Base-by-base conservation (phyloP, 1,140 invertebrate species). In the Halesus radiatus region DNA sequence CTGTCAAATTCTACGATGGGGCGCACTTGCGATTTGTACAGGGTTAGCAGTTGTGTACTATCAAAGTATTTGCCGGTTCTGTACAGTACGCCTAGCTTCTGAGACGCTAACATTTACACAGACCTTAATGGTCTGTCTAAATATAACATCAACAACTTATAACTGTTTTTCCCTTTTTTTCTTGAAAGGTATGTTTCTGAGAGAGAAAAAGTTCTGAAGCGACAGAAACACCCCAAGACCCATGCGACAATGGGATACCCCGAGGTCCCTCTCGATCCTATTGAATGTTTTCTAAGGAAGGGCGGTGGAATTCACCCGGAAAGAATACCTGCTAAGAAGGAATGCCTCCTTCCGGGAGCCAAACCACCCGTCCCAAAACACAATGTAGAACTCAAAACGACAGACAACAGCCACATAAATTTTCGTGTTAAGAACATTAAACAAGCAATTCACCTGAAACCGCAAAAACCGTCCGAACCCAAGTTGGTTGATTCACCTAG, bases 161-260 rank as follows among this genome's bases (percentile, higher is more conserved):
- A 37, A 37, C 1, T 29, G 26, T 29, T 29, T 29, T 3, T 29
- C 26, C 26, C n/a, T 5, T 76, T 76, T 7, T 0, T 74, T 76
- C 1, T 52, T 37, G 3, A 4, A 23, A 78, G 76, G 64, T 78
- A 68, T 29, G 45, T 70, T 53, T 78, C 64, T 0, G 32, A 64
- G 26, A 68, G 68, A 50, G 68, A 77, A 16, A 60, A 77, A 15
- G 32, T 10, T 4, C 23, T 62, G 60, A 77, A 62, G 50, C 16
- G 50, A 45, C 20, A 58, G 5, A 80, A 74, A 32, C n/a, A 15
- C 20, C 29, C 56, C n/a, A 75, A 76, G 22, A 45, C 37, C 6
- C 76, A 70, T 72, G 76, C 66, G 1, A 62, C 62, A 26, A 81
- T 81, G 75, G 80, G 80, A 13, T 50, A 66, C 16, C 64, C 80